Percentiles rank a stretch among this genome's conserved stretches.
These are phyloP conservation scores for Drosophila basisetae DNA, from an alignment of 2,888 invertebrate genomes.

Conservation along the genomic window DNA sequence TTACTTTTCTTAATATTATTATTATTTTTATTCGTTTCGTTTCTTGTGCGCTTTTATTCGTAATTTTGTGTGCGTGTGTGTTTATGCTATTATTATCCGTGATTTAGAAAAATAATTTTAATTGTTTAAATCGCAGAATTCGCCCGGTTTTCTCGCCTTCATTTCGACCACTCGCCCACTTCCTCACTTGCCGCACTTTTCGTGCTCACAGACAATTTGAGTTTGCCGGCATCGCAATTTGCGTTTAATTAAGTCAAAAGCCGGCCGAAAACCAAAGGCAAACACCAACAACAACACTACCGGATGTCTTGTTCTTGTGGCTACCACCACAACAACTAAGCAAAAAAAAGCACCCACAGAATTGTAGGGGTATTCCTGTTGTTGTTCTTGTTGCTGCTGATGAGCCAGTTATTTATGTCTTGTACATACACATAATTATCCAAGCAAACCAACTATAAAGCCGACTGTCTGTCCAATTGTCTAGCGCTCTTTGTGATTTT, in stretches of 20 bases:
- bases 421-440: constrained; percentile 79
- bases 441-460: constrained; percentile 40
- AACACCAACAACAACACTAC: constrained; percentile 41
- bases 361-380: constrained; percentile 9
- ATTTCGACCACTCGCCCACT: not conserved
- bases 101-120: constrained; percentile 63
- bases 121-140: constrained; percentile 45
- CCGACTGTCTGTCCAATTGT: constrained; percentile 35
- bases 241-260: constrained; percentile 75
- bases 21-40: constrained; percentile 31
- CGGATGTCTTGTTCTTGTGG: constrained; percentile 72
- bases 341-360: constrained; percentile 50
- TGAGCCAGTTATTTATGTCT: constrained; percentile 77
- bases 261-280: constrained; percentile 37
- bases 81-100: constrained; percentile 66
- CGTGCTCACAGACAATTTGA: constrained; percentile 66
- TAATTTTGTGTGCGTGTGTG: constrained; percentile 44
- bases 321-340: constrained; percentile 14
- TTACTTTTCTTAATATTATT: constrained; percentile 22
- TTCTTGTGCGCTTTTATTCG: constrained; percentile 39
- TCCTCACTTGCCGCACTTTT: constrained; percentile 22
- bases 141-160: not conserved
- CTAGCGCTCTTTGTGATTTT: constrained; percentile 27
- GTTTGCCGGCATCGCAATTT: constrained; percentile 72
- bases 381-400: constrained; percentile 37